These are phyloP conservation scores for Porites lutea DNA, from an alignment of 64 coral and sea anemone genomes.

Conservation along the genomic window DNA sequence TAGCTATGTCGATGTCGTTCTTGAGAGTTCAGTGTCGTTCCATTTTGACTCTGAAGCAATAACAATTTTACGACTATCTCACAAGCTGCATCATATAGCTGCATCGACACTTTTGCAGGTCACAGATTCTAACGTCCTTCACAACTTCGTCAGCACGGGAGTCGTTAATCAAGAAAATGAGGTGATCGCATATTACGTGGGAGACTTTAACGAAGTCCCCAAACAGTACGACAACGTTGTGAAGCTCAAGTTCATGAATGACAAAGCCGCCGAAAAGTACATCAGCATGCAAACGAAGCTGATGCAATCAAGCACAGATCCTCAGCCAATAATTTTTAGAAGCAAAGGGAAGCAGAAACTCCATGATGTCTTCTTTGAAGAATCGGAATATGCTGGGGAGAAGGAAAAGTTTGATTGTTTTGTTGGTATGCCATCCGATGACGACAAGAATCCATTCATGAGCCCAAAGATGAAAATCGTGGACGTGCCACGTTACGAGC, in stretches of 20 bases:
- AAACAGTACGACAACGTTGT: slow-evolving; percentile 58
- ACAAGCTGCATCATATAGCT: background rate
- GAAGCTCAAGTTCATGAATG: slow-evolving; percentile 41
- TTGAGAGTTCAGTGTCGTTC: too few species aligned
- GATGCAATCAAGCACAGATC: background rate
- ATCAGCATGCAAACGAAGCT: background rate
- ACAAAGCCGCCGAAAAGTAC: slow-evolving; percentile 43
- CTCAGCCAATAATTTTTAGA: slow-evolving; percentile 23
- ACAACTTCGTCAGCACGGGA: slow-evolving; percentile 69
- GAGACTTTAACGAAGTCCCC: slow-evolving; percentile 34
- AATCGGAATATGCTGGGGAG: slow-evolving; percentile 27
- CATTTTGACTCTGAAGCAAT: too few species aligned
- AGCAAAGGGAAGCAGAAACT: slow-evolving; percentile 2
- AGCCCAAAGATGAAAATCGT: slow-evolving; percentile 13
- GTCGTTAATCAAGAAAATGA: slow-evolving; percentile 17
- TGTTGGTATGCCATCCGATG: slow-evolving; percentile 12
- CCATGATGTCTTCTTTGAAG: slow-evolving; percentile 33
- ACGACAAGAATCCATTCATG: slow-evolving; percentile 24
- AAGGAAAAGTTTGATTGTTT: slow-evolving; percentile 45
- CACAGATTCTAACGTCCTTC: slow-evolving; percentile 31
- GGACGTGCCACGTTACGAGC: slow-evolving; percentile 47
- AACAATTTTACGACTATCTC: background rate
- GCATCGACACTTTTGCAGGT: background rate
- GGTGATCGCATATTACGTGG: slow-evolving; percentile 57
- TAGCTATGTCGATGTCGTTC: too few species aligned